These are phyloP conservation scores for Melitaea cinxia DNA, from an alignment of 1,140 invertebrate species.

Conservation along the genomic window DNA sequence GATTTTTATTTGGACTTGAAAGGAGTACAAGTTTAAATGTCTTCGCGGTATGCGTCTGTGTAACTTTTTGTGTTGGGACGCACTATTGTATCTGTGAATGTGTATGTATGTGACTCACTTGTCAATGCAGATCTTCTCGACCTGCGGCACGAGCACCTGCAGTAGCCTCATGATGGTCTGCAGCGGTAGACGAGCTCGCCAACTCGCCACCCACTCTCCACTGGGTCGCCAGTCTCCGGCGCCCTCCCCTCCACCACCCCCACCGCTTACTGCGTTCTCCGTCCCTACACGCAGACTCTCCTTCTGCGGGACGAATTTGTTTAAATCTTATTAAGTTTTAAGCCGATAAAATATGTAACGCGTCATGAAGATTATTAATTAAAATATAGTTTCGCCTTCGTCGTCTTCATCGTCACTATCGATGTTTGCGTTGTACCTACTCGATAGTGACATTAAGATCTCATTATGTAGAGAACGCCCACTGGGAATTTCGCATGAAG, in stretches of 20 bases:
- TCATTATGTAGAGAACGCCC: too few species aligned
- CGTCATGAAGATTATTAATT: too few species aligned
- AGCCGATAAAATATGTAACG: too few species aligned
- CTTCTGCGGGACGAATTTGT: constrained; percentile 20
- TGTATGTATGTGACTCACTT: constrained; percentile 87
- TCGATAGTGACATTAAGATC: too few species aligned
- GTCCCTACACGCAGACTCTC: constrained; percentile 25
- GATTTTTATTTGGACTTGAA: too few species aligned
- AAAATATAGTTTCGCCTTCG: too few species aligned
- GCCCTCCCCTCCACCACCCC: constrained; percentile 5
- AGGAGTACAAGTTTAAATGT: too few species aligned
- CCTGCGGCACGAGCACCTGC: constrained; percentile 99
- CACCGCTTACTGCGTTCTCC: neutral
- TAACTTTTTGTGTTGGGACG: neutral
- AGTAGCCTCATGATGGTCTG: constrained; percentile 99
- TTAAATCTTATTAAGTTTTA: too few species aligned
- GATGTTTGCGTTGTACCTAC: too few species aligned
- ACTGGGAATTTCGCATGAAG: too few species aligned
- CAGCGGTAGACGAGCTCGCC: constrained; percentile 98
- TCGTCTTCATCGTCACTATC: too few species aligned
- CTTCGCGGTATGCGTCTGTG: too few species aligned
- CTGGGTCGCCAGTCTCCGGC: constrained; percentile 49
- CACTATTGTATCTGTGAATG: neutral
- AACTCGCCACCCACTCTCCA: constrained; percentile 93
- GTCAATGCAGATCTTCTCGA: constrained; percentile 99